phyloP scores from a whole-genome alignment of 2,888 invertebrate species.

The Phrixothrix hirtus region DNA sequence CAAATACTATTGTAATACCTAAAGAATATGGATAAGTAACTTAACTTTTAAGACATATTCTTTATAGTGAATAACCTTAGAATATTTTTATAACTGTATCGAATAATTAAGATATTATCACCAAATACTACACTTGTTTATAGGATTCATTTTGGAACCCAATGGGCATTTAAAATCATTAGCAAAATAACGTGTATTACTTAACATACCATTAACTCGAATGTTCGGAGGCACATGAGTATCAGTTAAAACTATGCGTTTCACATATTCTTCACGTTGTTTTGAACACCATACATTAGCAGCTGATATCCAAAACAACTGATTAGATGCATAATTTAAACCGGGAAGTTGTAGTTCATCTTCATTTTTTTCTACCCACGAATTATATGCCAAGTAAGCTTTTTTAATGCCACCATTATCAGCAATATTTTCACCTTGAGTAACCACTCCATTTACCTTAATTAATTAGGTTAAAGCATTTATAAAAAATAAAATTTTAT shows the following conservation, averaged over 20 bases:
- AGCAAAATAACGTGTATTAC: conserved; percentile 65
- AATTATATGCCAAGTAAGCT: too few relatives aligned
- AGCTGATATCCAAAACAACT: conserved; percentile 82
- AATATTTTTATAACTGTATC: too few relatives aligned
- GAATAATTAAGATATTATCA: too few relatives aligned
- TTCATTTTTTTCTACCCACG: conserved; percentile 67
- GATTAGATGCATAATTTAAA: conserved; percentile 66
- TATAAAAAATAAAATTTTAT: too few relatives aligned
- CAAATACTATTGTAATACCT: too few relatives aligned
- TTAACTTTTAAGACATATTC: too few relatives aligned
- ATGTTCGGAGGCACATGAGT: conserved; percentile 70
- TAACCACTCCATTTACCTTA: conserved; percentile 86
- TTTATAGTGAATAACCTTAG: too few relatives aligned
- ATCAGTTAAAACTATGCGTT: conserved; percentile 78
- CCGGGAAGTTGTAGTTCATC: conserved; percentile 69
- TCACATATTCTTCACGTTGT: conserved; percentile 68
- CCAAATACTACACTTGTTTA: conserved; percentile 66
- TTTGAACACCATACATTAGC: conserved; percentile 89
- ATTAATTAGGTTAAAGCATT: conserved; percentile 18
- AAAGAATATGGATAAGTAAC: too few relatives aligned
- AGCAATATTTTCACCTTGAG: conserved; percentile 93
- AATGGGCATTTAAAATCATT: conserved; percentile 68
- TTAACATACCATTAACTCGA: conserved; percentile 65
- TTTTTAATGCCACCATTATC: conserved; percentile 93
- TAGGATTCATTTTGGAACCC: too few relatives aligned